Evolutionary conservation across 1,140 invertebrate genomes (phyloP).

Genomic region (Drosophila orena): DNA sequence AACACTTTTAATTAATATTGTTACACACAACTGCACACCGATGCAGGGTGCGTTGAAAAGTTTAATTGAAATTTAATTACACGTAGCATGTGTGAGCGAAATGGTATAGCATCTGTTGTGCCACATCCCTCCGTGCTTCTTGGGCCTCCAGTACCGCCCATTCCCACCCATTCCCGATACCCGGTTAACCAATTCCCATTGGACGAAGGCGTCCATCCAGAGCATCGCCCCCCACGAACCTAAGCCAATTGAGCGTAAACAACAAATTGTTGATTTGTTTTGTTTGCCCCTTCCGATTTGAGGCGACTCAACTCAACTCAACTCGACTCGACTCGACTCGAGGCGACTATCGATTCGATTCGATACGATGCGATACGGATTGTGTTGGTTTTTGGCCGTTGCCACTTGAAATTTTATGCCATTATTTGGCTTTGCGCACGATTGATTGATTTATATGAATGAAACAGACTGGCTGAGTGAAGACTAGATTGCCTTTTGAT

Average conservation of each 20-base stretch:
- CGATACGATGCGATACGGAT: conserved; percentile 13
- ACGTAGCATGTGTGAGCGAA: conserved; percentile 49
- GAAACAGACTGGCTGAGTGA: conserved; percentile 20
- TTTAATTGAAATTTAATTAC: conserved; percentile 82
- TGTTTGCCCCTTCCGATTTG: conserved; percentile 32
- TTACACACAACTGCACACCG: conserved; percentile 54
- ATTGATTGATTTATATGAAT: conserved; percentile 66
- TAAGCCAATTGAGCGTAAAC: conserved; percentile 54
- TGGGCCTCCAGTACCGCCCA: neutral
- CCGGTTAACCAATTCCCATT: conserved; percentile 1
- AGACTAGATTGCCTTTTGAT: conserved; percentile 33
- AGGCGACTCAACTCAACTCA: conserved; percentile 6
- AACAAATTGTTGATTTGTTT: conserved; percentile 66
- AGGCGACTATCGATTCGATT: conserved; percentile 5
- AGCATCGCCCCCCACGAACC: conserved; percentile 30
- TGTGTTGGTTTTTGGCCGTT: conserved; percentile 49
- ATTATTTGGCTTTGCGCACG: conserved; percentile 61
- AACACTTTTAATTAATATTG: conserved; percentile 79
- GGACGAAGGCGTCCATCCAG: conserved; percentile 34
- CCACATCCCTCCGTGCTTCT: neutral
- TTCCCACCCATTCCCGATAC: neutral
- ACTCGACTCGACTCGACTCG: conserved; percentile 8
- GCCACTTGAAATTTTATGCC: conserved; percentile 56
- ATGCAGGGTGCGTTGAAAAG: conserved; percentile 55
- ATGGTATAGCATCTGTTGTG: conserved; percentile 21